These are phyloP conservation scores for Malurus alboscapulatus DNA, from an alignment of 2,113 vertebrate genomes.

Conservation along the genomic window DNA sequence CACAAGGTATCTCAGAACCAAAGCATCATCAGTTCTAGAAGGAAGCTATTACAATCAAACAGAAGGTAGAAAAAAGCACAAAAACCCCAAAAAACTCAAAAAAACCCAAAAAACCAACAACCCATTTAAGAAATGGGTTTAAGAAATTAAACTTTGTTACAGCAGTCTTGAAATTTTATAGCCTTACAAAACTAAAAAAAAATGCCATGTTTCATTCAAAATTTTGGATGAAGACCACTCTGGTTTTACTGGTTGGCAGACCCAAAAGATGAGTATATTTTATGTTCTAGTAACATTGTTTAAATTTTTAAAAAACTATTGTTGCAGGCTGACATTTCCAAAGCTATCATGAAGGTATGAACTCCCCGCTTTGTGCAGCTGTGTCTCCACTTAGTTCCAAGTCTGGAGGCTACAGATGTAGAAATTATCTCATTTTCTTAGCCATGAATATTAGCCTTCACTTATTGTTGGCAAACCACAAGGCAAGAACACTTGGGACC, in stretches of 20 bases:
- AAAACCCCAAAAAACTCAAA: not conserved
- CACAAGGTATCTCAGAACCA: not conserved
- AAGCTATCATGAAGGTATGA: not conserved
- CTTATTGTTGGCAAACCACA: not conserved
- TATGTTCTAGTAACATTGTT: not conserved
- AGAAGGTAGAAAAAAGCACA: not conserved
- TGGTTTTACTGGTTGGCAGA: not conserved
- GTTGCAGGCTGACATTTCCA: not conserved
- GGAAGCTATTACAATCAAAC: not conserved
- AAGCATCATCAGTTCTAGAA: not conserved
- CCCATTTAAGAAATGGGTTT: too few species aligned
- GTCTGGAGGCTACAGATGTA: not conserved
- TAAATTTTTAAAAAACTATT: not conserved
- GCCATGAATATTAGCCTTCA: fast-evolving
- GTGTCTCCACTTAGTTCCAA: not conserved
- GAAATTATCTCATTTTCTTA: not conserved
- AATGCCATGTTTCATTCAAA: not conserved
- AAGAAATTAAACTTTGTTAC: not conserved
- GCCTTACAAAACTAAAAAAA: not conserved
- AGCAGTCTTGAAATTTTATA: not conserved
- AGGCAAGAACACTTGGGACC: not conserved
- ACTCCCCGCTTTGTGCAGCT: not conserved
- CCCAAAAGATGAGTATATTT: not conserved
- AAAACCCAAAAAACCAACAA: not conserved
- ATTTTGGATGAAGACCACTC: not conserved